phyloP scores from a whole-genome alignment of 2,888 invertebrate genomes.

The Acleris sparsana region DNA sequence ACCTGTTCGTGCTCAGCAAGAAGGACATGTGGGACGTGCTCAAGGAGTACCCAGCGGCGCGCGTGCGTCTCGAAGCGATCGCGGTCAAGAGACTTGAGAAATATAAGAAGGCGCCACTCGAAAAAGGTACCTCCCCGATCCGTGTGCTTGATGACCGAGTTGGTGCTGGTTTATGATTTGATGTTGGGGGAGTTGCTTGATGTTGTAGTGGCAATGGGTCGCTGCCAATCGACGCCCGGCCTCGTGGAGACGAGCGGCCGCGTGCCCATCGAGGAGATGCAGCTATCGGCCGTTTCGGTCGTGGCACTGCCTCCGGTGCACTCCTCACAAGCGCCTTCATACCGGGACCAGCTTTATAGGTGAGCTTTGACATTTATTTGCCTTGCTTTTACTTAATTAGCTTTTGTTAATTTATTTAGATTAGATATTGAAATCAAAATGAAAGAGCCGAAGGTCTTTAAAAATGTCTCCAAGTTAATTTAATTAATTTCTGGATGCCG shows the following conservation, averaged over 20 bases:
- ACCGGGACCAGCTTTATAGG: slow-evolving; percentile 83
- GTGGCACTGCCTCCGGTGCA: slow-evolving; percentile 68
- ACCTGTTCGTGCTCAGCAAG: slow-evolving; percentile 98
- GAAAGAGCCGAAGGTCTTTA: too few species aligned
- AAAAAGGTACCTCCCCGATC: slow-evolving; percentile 87
- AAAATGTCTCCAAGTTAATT: too few species aligned
- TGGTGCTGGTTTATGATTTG: slow-evolving; percentile 1
- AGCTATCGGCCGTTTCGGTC: slow-evolving; percentile 61
- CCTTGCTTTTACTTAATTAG: neutral
- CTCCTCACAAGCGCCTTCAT: slow-evolving; percentile 77
- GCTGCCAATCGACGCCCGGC: slow-evolving; percentile 98
- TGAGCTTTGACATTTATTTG: slow-evolving; percentile 42
- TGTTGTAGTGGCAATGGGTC: slow-evolving; percentile 93
- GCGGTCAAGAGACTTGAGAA: slow-evolving; percentile 98
- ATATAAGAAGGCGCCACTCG: slow-evolving; percentile 96
- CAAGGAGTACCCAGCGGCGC: slow-evolving; percentile 96
- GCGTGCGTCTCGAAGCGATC: slow-evolving; percentile 97
- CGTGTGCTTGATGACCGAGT: neutral
- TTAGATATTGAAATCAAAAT: too few species aligned
- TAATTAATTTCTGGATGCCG: too few species aligned
- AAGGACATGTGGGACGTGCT: slow-evolving; percentile 99
- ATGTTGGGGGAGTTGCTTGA: slow-evolving; percentile 28
- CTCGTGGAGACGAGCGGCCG: slow-evolving; percentile 96
- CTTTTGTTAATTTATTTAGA: too few species aligned
- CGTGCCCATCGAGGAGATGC: slow-evolving; percentile 89